Conservation (phyloP, 2,888 invertebrate genomes). For the Himalopsyche tibetana region DNA sequence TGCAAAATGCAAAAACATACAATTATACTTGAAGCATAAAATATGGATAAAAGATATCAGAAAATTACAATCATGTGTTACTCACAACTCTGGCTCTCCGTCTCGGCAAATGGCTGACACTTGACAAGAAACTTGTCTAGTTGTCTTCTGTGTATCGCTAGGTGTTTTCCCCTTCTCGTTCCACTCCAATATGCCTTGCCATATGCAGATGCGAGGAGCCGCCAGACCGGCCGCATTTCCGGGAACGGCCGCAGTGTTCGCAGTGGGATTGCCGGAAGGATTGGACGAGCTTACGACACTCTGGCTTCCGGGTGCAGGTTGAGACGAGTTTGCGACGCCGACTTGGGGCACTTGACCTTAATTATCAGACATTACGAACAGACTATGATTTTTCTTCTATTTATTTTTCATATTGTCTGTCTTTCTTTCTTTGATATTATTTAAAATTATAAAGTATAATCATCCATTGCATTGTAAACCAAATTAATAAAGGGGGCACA, state of each 20-base stretch:
- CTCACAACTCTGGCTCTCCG: conserved; percentile 91
- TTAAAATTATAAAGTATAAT: too few species aligned
- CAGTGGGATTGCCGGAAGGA: not conserved
- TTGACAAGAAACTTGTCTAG: conserved; percentile 82
- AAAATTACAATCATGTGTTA: conserved; percentile 62
- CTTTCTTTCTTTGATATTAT: too few species aligned
- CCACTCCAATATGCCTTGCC: conserved; percentile 94
- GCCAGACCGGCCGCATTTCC: conserved; percentile 68
- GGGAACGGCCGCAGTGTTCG: conserved; percentile 70
- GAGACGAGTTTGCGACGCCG: not conserved
- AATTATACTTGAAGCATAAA: conserved; percentile 44
- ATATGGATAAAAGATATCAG: conserved; percentile 34
- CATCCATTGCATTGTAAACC: too few species aligned
- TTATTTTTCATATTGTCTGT: too few species aligned
- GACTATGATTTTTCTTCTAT: too few species aligned
- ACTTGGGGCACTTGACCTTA: conserved; percentile 20
- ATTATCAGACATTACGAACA: not conserved
- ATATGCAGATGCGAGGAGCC: conserved; percentile 73
- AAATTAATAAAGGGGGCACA: too few species aligned
- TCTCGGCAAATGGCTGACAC: conserved; percentile 83
- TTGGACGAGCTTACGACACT: conserved; percentile 7
- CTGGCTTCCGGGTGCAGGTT: conserved; percentile 1
- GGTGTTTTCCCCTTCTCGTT: conserved; percentile 91
- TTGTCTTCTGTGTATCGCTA: conserved; percentile 85
- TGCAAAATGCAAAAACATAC: not conserved